Evolutionary conservation across 2,888 invertebrate genomes (phyloP).

Genomic region (Apotomis turbidana): DNA sequence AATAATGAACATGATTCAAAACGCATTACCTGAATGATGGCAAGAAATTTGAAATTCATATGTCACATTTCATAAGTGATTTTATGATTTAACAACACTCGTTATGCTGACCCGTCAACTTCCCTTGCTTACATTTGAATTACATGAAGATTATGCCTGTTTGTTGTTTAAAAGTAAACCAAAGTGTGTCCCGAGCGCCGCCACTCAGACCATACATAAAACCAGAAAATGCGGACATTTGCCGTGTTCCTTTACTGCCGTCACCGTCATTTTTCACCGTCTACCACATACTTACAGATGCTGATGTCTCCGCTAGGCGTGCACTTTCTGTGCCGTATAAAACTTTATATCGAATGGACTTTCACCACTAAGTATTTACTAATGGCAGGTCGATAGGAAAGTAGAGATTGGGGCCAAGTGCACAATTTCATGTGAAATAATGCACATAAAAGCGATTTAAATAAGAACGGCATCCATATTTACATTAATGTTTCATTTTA

Average conservation of each 20-base stretch:
- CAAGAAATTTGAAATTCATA: no score
- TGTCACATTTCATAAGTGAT: not conserved
- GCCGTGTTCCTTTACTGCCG: conserved; percentile 40
- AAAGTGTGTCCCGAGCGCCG: conserved; percentile 2
- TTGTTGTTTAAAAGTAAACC: conserved; percentile 31
- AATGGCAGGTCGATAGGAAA: not conserved
- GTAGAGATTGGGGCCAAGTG: not conserved
- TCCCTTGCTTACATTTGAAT: conserved; percentile 25
- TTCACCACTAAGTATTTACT: conserved; percentile 17
- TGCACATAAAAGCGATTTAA: conserved; percentile 8
- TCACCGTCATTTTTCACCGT: not conserved
- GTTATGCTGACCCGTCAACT: conserved; percentile 9
- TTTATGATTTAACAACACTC: conserved; percentile 11
- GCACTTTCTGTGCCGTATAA: conserved; percentile 21
- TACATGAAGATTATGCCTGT: conserved; percentile 24
- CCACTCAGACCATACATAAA: conserved; percentile 29
- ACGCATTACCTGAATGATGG: no score
- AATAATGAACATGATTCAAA: no score
- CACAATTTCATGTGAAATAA: not conserved
- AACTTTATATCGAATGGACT: conserved; percentile 30
- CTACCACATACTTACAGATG: not conserved
- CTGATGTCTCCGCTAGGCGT: not conserved
- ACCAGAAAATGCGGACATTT: conserved; percentile 45
- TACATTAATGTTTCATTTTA: conserved; percentile 11
- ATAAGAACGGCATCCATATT: conserved; percentile 7